Evolutionary conservation across 2,797 vertebrate species (phyloP), one percentile per base, ranked within the genome.

Genomic region (Typhlichthys eigenmanni): DNA sequence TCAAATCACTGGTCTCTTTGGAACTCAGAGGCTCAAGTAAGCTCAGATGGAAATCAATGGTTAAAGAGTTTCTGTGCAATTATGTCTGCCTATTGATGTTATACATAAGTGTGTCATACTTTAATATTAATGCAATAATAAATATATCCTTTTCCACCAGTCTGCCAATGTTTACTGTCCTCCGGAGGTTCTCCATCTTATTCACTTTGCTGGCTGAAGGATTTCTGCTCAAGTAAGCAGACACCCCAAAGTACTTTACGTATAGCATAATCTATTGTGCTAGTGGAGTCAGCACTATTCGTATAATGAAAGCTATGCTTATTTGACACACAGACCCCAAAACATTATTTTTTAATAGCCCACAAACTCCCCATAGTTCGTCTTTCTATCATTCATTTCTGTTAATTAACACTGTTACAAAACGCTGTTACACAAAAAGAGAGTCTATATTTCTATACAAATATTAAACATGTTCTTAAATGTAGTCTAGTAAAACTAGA

Each of bases 131-230:
- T 7, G 46, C 8, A 43, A 43, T 0, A 9, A 65, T 3, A 43
- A 29, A 43, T 49, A 1, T 58, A 13, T 74, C 24, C 56, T 77
- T 58, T 47, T 65, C 74, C 79, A 49, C 75, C 87, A 99, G 97
- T 80, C 88, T 99, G 83, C 97, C 97, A 2, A 99, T 99, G 97
- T 98, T 99, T 89, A 99, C 97, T 3, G 97, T 98, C 71, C 94
- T 99, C 81, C 88, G 97, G 68, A 93, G 97, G 82, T 99, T 99
- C 78, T 98, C 97, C 71, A 98, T 99, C 80, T 88, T 97, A 47
- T 98, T 98, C 85, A 99, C 97, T 2, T 97, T 99, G 97, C 79
- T 99, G 85, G 96, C 96, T 1, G 97, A 99, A 81, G 94, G 92
- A 54, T 83, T 95, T 82, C 86, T 99, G 64, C 95, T 99, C 62